A percentile compares a stretch with the other conserved stretches of the same genome.
Evolutionary conservation across 2,888 invertebrate species (phyloP).

Genomic region (Tethea ocularis): DNA sequence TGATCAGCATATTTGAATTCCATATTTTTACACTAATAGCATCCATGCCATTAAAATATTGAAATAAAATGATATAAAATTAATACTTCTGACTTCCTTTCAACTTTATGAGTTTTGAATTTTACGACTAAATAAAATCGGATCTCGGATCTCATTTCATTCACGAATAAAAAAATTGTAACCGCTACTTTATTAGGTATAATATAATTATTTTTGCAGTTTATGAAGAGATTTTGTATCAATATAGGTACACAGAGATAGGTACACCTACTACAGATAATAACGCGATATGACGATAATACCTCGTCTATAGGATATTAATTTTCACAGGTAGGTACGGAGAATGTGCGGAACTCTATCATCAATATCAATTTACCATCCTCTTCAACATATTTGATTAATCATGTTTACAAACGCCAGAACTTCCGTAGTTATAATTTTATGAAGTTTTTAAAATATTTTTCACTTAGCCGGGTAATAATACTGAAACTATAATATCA

Average conservation of each 20-base stretch:
- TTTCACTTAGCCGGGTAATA: conserved; percentile 9
- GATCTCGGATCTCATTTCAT: neutral
- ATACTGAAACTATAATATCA: conserved; percentile 24
- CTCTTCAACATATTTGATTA: conserved; percentile 63
- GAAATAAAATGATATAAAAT: conserved; percentile 7
- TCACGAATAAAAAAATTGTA: neutral
- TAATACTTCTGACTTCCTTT: neutral
- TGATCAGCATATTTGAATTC: neutral
- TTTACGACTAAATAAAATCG: conserved; percentile 3
- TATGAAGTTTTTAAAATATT: conserved; percentile 11
- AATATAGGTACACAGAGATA: too few relatives aligned
- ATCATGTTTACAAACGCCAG: conserved; percentile 51
- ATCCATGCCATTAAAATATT: neutral
- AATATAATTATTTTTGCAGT: neutral
- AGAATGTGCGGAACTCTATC: conserved; percentile 46
- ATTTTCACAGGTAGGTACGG: conserved; percentile 47
- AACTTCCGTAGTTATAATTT: conserved; percentile 27
- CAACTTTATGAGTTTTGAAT: conserved; percentile 2
- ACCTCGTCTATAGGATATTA: conserved; percentile 48
- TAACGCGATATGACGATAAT: conserved; percentile 29
- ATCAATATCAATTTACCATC: conserved; percentile 74
- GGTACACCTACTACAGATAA: conserved; percentile 21
- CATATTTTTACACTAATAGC: neutral
- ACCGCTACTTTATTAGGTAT: neutral
- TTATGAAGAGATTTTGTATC: neutral